These are phyloP conservation scores for Hesperia comma DNA, from an alignment of 2,888 invertebrate genomes.

Conservation along the genomic window DNA sequence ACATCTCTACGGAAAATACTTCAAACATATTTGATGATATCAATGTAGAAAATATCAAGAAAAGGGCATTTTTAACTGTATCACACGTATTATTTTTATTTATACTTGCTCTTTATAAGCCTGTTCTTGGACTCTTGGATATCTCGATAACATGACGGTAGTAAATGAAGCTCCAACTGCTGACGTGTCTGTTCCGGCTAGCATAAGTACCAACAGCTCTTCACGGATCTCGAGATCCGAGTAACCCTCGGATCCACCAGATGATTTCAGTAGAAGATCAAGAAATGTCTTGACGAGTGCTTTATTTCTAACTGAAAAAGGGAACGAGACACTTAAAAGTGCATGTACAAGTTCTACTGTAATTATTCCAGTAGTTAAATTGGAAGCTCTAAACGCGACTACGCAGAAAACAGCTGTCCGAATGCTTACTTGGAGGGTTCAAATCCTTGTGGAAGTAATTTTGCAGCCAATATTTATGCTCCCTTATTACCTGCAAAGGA, in stretches of 20 bases:
- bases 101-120: conserved; percentile 56
- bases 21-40: too few relatives aligned
- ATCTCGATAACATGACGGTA: conserved; percentile 51
- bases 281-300: neutral
- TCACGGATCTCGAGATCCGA: conserved; percentile 54
- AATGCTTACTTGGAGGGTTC: neutral
- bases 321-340: neutral
- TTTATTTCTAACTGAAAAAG: neutral
- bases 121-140: conserved; percentile 55
- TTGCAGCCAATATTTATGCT: neutral
- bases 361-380: too few relatives aligned
- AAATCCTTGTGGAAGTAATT: neutral
- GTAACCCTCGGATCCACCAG: conserved; percentile 41
- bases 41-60: too few relatives aligned
- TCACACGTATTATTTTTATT: too few relatives aligned
- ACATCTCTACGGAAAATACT: too few relatives aligned
- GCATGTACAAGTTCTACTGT: too few relatives aligned
- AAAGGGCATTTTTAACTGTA: too few relatives aligned
- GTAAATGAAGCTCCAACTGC: conserved; percentile 54
- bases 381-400: too few relatives aligned
- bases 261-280: neutral
- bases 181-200: conserved; percentile 63
- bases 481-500: neutral
- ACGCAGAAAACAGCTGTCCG: neutral
- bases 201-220: conserved; percentile 53